Conservation (phyloP, 2,888 invertebrate genomes). For the Nezara viridula region DNA sequence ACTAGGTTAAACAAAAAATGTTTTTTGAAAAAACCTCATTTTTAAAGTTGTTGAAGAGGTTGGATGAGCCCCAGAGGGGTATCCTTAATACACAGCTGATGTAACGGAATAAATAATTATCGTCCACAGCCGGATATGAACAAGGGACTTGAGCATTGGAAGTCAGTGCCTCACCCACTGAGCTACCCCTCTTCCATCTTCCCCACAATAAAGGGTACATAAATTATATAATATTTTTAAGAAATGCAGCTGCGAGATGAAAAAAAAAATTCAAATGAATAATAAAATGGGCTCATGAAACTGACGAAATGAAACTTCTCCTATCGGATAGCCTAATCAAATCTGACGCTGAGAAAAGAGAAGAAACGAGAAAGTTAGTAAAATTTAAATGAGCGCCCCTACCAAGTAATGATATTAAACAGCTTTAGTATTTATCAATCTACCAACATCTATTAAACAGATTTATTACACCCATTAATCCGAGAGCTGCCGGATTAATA, state of each 20-base stretch:
- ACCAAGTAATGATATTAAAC: slow-evolving; percentile 15
- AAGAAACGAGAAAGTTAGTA: background rate
- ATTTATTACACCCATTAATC: slow-evolving; percentile 26
- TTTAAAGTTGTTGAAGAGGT: too few relatives aligned
- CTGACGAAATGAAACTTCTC: background rate
- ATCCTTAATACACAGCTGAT: too few relatives aligned
- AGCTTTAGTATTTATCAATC: slow-evolving; percentile 35
- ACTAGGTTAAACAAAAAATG: too few relatives aligned
- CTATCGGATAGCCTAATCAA: background rate
- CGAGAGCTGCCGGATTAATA: background rate
- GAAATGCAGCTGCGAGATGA: background rate
- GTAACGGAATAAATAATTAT: too few relatives aligned
- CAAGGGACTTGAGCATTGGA: too few relatives aligned
- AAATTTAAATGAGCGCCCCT: slow-evolving; percentile 24
- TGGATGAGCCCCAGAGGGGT: too few relatives aligned
- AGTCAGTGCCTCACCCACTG: too few relatives aligned
- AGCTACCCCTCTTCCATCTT: too few relatives aligned
- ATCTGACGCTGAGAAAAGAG: slow-evolving; percentile 39
- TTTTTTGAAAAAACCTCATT: too few relatives aligned
- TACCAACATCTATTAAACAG: slow-evolving; percentile 35
- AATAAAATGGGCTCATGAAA: background rate
- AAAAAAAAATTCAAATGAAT: background rate
- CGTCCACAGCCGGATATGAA: too few relatives aligned
- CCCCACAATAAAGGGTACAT: too few relatives aligned
- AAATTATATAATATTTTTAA: too few relatives aligned